Evolutionary conservation across 2,888 invertebrate species (phyloP).

Genomic region (Amphipoea lucens): DNA sequence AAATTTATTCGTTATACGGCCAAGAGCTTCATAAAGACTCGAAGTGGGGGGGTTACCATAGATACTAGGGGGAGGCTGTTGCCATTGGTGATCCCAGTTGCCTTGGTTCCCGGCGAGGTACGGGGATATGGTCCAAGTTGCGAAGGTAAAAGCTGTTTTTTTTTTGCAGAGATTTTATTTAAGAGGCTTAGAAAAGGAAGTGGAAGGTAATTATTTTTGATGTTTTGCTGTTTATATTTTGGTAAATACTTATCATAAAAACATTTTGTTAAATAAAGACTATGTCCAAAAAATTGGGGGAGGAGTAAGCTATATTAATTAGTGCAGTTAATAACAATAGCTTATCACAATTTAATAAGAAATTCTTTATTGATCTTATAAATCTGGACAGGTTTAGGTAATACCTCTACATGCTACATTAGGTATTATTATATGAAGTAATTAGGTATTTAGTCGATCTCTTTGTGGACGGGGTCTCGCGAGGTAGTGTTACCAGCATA

Average conservation of each 20-base stretch:
- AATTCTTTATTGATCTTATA: background rate
- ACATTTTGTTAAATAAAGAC: background rate
- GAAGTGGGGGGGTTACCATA: slow-evolving; percentile 81
- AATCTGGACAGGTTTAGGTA: background rate
- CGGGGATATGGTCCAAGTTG: slow-evolving; percentile 64
- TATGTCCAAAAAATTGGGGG: background rate
- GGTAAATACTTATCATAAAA: background rate
- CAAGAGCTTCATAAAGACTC: slow-evolving; percentile 81
- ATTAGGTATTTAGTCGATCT: background rate
- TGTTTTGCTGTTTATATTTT: slow-evolving; percentile 6
- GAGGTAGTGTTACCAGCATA: background rate
- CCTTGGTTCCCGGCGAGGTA: slow-evolving; percentile 77
- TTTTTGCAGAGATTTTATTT: slow-evolving; percentile 23
- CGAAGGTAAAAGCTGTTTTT: slow-evolving; percentile 33
- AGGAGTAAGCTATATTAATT: background rate
- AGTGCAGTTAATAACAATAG: background rate
- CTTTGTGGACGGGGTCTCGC: background rate
- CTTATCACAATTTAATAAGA: background rate
- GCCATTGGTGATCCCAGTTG: slow-evolving; percentile 85
- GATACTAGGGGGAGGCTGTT: slow-evolving; percentile 80
- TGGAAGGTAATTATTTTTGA: slow-evolving; percentile 1
- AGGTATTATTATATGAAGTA: background rate
- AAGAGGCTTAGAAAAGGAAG: slow-evolving; percentile 37
- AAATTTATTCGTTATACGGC: slow-evolving; percentile 73
- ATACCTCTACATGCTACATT: too few species aligned